Conservation (phyloP, 1,140 invertebrate genomes). For the Rhyacophila brunnea region DNA sequence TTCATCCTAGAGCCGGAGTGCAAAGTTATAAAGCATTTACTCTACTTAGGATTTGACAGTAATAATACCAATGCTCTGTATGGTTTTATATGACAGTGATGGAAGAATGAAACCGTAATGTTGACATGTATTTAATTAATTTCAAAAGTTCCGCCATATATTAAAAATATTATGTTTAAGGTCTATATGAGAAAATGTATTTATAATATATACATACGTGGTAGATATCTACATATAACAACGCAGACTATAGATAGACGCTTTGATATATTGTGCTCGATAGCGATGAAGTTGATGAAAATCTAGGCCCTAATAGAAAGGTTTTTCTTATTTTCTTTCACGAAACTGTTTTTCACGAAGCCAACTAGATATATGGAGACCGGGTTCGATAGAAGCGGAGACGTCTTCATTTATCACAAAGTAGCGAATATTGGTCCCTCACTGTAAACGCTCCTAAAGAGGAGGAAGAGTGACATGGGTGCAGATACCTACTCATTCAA, state of each 20-base stretch:
- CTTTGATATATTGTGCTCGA: slow-evolving; percentile 6
- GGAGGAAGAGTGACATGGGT: slow-evolving; percentile 27
- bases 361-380: slow-evolving; percentile 23
- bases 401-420: slow-evolving; percentile 34
- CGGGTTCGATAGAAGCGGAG: slow-evolving; percentile 23
- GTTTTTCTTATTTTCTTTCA: slow-evolving; percentile 13
- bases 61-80: too few species aligned
- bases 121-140: too few species aligned
- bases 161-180: too few species aligned
- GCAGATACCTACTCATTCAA: neutral
- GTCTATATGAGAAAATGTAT: too few species aligned
- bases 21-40: too few species aligned
- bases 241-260: slow-evolving; percentile 2
- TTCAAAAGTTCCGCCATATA: too few species aligned
- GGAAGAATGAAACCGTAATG: too few species aligned
- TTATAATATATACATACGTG: too few species aligned
- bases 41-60: too few species aligned
- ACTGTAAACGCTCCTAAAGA: slow-evolving; percentile 14
- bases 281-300: slow-evolving; percentile 21
- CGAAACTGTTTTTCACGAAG: slow-evolving; percentile 27
- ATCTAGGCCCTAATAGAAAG: slow-evolving; percentile 18
- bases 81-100: too few species aligned
- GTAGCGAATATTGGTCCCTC: slow-evolving; percentile 25
- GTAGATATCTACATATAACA: too few species aligned
- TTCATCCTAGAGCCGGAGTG: too few species aligned